Base-by-base conservation (phyloP, 2,888 invertebrate genomes). In the Amblyteles armatorius region DNA sequence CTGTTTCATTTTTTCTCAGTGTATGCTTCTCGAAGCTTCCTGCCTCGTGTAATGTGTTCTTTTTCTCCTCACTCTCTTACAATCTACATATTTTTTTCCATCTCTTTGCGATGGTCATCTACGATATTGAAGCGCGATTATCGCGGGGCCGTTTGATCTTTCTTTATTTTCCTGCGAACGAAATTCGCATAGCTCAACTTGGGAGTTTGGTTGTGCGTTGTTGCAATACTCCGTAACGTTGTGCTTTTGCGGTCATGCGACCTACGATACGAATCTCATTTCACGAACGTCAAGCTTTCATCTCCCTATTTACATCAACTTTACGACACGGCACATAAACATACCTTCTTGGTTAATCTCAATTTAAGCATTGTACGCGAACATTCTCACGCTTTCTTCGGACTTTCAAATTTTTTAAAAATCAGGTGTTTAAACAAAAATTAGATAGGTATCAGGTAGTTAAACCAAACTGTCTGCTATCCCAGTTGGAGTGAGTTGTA, bases 261-360 rank as follows among this genome's bases (percentile, higher is more conserved):
- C 48, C 65, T 36, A 71, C 55, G 48, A 60, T 22, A 60, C 26
- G 65, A 72, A 77, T 80, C 80, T 80, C 68, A 80, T 84, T 80
- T 84, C 67, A 26, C 57, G 79, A 71, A 69, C 83, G 60, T 65
- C 71, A 85, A 52, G 52, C n/a, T 77, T 77, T 82, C 52, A 50
- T 81, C 65, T 40, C 52, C 60, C 33, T 68, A 29, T 44, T 67
- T 9, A 22, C 3, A 9, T 55, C 55, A 55, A 22, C 7, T 22
- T 19, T 55, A 60, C 22, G 29, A n/a, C 26, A 19, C 11, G 22
- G 29, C 7, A 13, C 0, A 29, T 48, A 9, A 11, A 48, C 26
- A 13, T 69, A 40, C 50, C 67, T 19, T 13, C 11, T 60, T 29
- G 16, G 60, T 50, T 69, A 50, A 69, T 69, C n/a, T 26, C 68